Evolutionary conservation across 2,888 invertebrate genomes (phyloP).

Genomic region (Strigamia maritima): DNA sequence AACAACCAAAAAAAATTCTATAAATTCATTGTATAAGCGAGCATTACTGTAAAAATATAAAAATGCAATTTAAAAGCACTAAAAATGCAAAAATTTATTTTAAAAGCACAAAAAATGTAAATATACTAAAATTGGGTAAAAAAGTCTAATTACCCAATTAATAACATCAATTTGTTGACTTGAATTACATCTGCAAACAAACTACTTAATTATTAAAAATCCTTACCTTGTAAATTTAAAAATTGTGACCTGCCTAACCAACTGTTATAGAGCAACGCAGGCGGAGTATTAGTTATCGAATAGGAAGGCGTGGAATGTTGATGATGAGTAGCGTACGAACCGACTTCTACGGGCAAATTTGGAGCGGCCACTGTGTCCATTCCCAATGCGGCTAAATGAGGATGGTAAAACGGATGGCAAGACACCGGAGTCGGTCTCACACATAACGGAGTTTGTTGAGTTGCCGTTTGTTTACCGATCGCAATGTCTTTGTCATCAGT

Average conservation of each 20-base stretch:
- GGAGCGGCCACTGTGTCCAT: not conserved
- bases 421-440: not conserved
- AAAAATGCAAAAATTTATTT: no score
- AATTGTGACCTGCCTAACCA: conserved; percentile 34
- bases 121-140: no score
- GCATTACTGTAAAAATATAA: no score
- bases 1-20: no score
- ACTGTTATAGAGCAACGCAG: conserved; percentile 34
- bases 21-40: no score
- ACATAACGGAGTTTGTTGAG: not conserved
- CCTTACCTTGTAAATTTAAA: conserved; percentile 35
- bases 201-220: no score
- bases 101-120: no score
- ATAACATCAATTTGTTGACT: no score
- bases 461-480: not conserved
- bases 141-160: no score
- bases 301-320: not conserved
- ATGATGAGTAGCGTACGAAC: not conserved
- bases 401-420: not conserved
- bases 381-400: not conserved
- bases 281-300: not conserved
- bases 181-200: no score
- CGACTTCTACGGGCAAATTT: not conserved
- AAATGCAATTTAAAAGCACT: no score
- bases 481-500: not conserved